phyloP scores from a whole-genome alignment of 2,113 vertebrate species.

The Anguilla rostrata region DNA sequence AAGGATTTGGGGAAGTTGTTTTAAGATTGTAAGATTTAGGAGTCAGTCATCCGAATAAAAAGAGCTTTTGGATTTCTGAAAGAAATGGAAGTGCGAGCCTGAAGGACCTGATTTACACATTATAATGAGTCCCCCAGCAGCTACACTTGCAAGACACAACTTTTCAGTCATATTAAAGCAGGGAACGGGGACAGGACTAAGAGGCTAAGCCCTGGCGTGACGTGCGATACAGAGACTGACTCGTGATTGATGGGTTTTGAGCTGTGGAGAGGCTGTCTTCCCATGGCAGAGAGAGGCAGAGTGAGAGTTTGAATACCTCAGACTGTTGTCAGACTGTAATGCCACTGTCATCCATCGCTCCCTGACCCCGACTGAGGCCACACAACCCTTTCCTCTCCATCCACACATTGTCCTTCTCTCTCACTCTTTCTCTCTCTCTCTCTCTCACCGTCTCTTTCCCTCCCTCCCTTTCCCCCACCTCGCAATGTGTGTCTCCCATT shows the following conservation, averaged over 20 bases:
- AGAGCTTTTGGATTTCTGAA: conserved; percentile 47
- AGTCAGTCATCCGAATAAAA: conserved; percentile 52
- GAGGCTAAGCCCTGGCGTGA: background rate
- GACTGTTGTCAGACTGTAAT: background rate
- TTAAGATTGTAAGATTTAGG: conserved; percentile 55
- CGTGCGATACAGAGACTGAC: background rate
- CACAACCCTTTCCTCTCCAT: background rate
- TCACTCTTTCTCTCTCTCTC: background rate
- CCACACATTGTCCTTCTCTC: background rate
- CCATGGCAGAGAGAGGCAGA: background rate
- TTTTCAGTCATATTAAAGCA: background rate
- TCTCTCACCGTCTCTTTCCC: background rate
- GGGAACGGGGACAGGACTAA: background rate
- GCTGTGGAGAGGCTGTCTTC: background rate
- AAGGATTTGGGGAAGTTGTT: conserved; percentile 50
- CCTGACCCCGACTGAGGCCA: background rate
- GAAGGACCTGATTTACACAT: background rate
- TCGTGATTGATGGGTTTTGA: background rate
- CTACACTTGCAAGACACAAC: background rate
- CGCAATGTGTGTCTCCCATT: background rate
- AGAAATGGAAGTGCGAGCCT: conserved; percentile 41
- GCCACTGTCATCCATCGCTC: background rate
- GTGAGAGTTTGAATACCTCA: background rate
- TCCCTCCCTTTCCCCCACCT: background rate
- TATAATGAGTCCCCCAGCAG: background rate